Conservation (phyloP, 1,140 invertebrate genomes). For the Piezodorus guildinii region DNA sequence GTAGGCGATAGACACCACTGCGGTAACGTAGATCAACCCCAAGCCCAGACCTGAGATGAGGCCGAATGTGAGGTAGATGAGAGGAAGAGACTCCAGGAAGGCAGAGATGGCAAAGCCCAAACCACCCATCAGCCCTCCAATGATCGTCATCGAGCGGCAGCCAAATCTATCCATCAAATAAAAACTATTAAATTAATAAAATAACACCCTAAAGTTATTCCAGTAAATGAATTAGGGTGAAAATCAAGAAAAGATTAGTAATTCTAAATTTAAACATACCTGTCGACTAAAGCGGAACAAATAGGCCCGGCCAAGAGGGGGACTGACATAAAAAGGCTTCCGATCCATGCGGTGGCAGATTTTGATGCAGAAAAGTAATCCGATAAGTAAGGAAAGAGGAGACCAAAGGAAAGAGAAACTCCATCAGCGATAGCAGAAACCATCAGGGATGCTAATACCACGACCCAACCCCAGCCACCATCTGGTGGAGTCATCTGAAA, state of each 20-base stretch:
- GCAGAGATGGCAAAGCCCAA: constrained; percentile 70
- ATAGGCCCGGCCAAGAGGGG: constrained; percentile 76
- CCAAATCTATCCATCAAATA: constrained; percentile 8
- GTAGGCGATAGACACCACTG: constrained; percentile 84
- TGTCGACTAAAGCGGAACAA: constrained; percentile 75
- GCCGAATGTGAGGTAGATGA: constrained; percentile 77
- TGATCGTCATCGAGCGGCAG: constrained; percentile 28
- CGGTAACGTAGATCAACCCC: constrained; percentile 77
- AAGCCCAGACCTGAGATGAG: constrained; percentile 74
- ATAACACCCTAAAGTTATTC: too few species aligned
- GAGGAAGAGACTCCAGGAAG: constrained; percentile 54
- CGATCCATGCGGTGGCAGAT: constrained; percentile 76
- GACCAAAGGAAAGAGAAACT: constrained; percentile 83
- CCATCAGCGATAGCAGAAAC: constrained; percentile 92
- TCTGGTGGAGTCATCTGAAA: constrained; percentile 37
- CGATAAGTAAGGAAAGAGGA: constrained; percentile 79
- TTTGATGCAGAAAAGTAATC: constrained; percentile 69
- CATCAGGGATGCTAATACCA: constrained; percentile 70
- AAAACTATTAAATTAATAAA: too few species aligned
- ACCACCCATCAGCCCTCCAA: constrained; percentile 47
- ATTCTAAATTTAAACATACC: constrained; percentile 30
- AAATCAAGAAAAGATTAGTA: too few species aligned
- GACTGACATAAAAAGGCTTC: constrained; percentile 76
- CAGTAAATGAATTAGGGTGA: too few species aligned
- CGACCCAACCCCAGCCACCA: constrained; percentile 72